These are phyloP conservation scores for Galbula dea DNA, from an alignment of 2,113 vertebrate genomes.

Conservation along the genomic window DNA sequence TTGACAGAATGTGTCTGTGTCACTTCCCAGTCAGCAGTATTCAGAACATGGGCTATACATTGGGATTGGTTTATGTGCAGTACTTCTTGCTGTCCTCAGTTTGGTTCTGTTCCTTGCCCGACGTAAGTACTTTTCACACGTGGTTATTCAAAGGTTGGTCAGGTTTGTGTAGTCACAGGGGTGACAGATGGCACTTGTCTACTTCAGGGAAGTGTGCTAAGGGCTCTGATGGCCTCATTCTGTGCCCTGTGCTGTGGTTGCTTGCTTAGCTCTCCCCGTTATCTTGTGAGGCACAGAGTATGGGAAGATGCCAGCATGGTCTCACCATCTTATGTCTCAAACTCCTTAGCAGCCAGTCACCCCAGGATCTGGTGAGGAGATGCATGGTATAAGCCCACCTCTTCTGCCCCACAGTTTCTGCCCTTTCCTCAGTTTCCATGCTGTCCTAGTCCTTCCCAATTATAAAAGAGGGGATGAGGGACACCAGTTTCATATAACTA, in stretches of 20 bases:
- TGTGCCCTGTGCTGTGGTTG: not conserved
- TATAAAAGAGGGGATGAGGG: too few species aligned
- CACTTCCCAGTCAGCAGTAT: not conserved
- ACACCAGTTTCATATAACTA: not conserved
- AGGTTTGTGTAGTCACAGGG: not conserved
- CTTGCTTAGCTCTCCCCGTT: not conserved
- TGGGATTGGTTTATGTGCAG: not conserved
- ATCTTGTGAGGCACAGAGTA: not conserved
- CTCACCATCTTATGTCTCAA: not conserved
- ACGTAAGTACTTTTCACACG: constrained; percentile 31
- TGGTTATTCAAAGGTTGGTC: not conserved
- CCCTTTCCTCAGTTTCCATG: not conserved
- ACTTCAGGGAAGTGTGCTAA: not conserved
- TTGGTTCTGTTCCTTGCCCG: not conserved
- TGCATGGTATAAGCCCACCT: not conserved
- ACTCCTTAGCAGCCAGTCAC: not conserved
- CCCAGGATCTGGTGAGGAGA: not conserved
- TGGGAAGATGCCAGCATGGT: not conserved
- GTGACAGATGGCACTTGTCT: not conserved
- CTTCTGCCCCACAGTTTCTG: not conserved
- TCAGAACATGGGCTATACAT: not conserved
- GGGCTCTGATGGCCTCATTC: not conserved
- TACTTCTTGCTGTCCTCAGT: not conserved
- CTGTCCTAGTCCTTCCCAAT: not conserved
- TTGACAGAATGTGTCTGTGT: not conserved